A percentile compares a stretch with the other conserved stretches of the same genome.
Evolutionary conservation across 1,140 invertebrate species (phyloP).

Genomic region (Bombus polaris): DNA sequence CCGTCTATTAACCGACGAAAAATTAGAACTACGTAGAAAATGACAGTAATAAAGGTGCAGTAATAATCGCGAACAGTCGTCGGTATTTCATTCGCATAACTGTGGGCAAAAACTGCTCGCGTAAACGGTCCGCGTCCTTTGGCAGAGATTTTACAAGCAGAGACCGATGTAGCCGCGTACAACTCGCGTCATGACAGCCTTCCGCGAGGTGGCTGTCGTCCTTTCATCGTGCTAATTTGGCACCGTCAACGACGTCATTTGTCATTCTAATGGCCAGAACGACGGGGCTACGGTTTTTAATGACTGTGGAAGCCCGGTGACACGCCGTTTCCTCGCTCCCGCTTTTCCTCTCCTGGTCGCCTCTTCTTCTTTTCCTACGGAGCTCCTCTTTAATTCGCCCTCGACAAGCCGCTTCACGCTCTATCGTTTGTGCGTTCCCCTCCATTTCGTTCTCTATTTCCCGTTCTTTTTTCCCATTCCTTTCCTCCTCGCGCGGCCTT

Average conservation of each 20-base stretch:
- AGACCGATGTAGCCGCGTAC: slow-evolving; percentile 32
- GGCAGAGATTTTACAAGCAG: slow-evolving; percentile 56
- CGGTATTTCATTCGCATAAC: neutral
- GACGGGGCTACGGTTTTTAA: slow-evolving; percentile 76
- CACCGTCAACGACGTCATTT: slow-evolving; percentile 80
- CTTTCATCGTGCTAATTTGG: slow-evolving; percentile 80
- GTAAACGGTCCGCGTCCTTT: slow-evolving; percentile 5
- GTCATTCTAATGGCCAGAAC: slow-evolving; percentile 80
- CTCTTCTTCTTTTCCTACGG: slow-evolving; percentile 32
- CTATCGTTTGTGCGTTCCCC: slow-evolving; percentile 61
- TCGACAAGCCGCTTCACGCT: slow-evolving; percentile 76
- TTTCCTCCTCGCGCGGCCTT: neutral
- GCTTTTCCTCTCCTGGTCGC: neutral
- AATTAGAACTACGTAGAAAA: neutral
- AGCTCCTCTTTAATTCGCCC: slow-evolving; percentile 76
- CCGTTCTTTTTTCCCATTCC: neutral
- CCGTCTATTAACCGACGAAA: neutral
- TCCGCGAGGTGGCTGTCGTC: slow-evolving; percentile 51
- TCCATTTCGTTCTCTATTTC: neutral
- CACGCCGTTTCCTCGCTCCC: slow-evolving; percentile 18
- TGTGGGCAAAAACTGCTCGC: neutral
- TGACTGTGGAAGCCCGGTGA: slow-evolving; percentile 62
- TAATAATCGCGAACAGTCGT: neutral
- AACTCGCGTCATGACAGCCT: slow-evolving; percentile 28
- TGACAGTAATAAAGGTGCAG: slow-evolving; percentile 14